Conservation (phyloP, 1,140 invertebrate species). For the Oncopeltus fasciatus region DNA sequence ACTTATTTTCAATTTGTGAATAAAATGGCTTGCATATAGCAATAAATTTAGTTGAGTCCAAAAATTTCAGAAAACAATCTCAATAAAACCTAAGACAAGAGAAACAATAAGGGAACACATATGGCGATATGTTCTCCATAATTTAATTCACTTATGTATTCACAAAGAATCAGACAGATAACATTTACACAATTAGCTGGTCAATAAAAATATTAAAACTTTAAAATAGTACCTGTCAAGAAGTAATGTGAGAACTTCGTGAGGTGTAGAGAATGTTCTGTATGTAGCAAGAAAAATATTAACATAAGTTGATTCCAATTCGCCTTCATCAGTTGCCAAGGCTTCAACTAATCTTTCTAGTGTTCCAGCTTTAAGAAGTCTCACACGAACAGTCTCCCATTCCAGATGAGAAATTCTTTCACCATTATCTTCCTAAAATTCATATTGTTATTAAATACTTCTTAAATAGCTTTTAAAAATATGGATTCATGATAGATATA, state of each 20-base stretch:
- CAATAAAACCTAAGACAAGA: too few species aligned
- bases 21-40: too few species aligned
- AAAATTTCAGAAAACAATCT: too few species aligned
- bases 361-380: slow-evolving; percentile 92
- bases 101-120: too few species aligned
- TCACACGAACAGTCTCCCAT: slow-evolving; percentile 96
- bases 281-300: slow-evolving; percentile 95
- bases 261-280: slow-evolving; percentile 67
- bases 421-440: slow-evolving; percentile 45
- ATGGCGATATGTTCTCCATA: too few species aligned
- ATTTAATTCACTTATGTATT: too few species aligned
- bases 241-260: slow-evolving; percentile 66
- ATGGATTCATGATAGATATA: too few species aligned
- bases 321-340: slow-evolving; percentile 80
- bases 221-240: slow-evolving; percentile 50
- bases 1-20: too few species aligned
- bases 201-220: background rate
- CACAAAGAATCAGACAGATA: slow-evolving; percentile 1
- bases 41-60: too few species aligned
- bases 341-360: slow-evolving; percentile 83
- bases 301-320: slow-evolving; percentile 92
- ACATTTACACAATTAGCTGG: background rate
- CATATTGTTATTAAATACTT: background rate
- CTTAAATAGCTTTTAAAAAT: too few species aligned
- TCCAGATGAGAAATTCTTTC: slow-evolving; percentile 89